These are phyloP conservation scores for Pavo muticus DNA, from an alignment of 2,113 vertebrate genomes.

Conservation along the genomic window DNA sequence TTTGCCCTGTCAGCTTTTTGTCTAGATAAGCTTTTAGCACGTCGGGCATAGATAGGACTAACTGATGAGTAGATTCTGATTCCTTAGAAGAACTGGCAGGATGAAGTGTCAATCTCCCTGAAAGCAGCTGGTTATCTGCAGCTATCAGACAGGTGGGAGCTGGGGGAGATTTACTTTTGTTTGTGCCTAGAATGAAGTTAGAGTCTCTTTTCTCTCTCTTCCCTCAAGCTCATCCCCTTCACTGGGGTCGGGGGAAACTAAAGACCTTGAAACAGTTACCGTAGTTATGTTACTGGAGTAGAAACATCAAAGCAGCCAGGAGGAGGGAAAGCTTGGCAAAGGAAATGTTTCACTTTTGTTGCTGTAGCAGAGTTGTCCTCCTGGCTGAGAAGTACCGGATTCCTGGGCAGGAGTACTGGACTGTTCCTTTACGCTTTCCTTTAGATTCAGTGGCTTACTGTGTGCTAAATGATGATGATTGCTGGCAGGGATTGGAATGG, in stretches of 20 bases:
- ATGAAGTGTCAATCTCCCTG: not conserved
- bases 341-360: not conserved
- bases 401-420: not conserved
- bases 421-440: fast-evolving
- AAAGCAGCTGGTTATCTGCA: not conserved
- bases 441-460: not conserved
- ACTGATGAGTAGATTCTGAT: not conserved
- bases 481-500: not conserved
- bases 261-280: not conserved
- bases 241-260: not conserved
- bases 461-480: not conserved
- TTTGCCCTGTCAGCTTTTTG: not conserved
- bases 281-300: not conserved
- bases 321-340: not conserved
- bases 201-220: not conserved
- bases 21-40: not conserved
- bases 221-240: not conserved
- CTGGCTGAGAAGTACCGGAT: not conserved
- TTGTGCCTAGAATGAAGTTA: not conserved
- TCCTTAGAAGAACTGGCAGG: not conserved
- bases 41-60: not conserved
- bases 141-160: not conserved
- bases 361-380: not conserved
- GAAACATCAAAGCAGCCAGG: not conserved
- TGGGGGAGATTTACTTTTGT: not conserved